These are phyloP conservation scores for Capromys pilorides DNA, from an alignment of 2,797 vertebrate species.

Conservation along the genomic window DNA sequence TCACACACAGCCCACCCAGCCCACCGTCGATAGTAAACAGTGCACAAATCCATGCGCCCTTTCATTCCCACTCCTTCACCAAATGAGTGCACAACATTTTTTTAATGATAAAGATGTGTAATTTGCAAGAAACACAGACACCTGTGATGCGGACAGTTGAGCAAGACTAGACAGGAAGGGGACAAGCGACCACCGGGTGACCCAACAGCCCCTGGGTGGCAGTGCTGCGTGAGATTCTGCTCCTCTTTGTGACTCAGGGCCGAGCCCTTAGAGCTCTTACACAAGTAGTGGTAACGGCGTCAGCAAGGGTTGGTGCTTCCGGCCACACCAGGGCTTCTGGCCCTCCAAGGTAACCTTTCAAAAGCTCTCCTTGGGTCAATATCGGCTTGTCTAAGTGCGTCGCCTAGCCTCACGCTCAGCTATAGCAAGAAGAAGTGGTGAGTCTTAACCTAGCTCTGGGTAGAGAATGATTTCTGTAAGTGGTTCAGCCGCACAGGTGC, in stretches of 20 bases:
- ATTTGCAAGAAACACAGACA: neutral
- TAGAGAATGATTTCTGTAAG: constrained; percentile 44
- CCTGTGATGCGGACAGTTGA: neutral
- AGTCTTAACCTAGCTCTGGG: neutral
- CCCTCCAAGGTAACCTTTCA: neutral
- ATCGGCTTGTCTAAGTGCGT: neutral
- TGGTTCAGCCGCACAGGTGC: neutral
- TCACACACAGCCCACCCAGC: no score
- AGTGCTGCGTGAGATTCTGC: fast-evolving
- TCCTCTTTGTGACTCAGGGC: neutral
- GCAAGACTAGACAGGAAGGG: neutral
- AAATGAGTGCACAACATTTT: neutral
- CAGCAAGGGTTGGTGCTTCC: neutral
- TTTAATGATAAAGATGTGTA: neutral
- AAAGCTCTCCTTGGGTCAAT: neutral
- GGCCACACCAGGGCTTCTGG: neutral
- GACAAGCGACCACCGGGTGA: fast-evolving
- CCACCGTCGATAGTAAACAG: neutral
- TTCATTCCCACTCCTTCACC: neutral
- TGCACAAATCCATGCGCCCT: neutral
- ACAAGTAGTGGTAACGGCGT: neutral
- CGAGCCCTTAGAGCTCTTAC: neutral
- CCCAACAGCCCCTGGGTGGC: no score
- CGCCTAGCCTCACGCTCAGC: neutral
- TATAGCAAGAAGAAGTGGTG: neutral